phyloP scores from a whole-genome alignment of 2,113 vertebrate species.

The Emydura subglobosa region DNA sequence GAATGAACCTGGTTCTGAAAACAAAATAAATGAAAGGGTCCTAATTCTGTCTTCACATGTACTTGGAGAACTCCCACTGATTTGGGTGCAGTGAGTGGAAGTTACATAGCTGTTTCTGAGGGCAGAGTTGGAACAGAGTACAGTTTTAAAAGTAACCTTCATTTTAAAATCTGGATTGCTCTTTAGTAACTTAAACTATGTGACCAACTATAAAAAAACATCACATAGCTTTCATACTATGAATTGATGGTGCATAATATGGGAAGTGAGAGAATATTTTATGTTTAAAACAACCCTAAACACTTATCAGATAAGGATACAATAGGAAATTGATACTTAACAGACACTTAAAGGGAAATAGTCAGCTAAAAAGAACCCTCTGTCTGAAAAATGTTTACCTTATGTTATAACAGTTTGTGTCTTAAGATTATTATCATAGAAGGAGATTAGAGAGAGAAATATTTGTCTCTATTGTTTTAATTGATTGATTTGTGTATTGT shows the following conservation, averaged over 20 bases:
- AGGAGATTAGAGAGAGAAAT: neutral
- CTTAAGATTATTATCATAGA: neutral
- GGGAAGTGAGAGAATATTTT: slow-evolving; percentile 29
- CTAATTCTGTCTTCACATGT: neutral
- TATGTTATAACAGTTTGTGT: neutral
- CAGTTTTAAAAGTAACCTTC: neutral
- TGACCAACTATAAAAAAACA: slow-evolving; percentile 29
- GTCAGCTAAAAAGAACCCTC: neutral
- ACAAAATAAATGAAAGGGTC: neutral
- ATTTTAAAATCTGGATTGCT: neutral
- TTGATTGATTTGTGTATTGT: neutral
- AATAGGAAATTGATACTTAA: neutral
- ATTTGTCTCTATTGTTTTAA: neutral
- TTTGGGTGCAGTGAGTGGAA: neutral
- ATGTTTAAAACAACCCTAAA: neutral
- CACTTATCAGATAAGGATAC: neutral
- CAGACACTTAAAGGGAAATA: slow-evolving; percentile 12
- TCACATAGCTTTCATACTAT: slow-evolving; percentile 4
- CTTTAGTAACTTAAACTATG: neutral
- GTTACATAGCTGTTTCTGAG: slow-evolving; percentile 6
- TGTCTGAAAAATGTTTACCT: neutral
- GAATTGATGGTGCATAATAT: slow-evolving; percentile 31
- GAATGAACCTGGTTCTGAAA: neutral
- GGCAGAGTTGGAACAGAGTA: slow-evolving; percentile 4
- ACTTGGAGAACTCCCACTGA: neutral